A percentile compares a stretch with the other conserved stretches of the same genome.
These are phyloP conservation scores for Circaetus cinerascens DNA, from an alignment of 2,113 vertebrate species.

Conservation along the genomic window DNA sequence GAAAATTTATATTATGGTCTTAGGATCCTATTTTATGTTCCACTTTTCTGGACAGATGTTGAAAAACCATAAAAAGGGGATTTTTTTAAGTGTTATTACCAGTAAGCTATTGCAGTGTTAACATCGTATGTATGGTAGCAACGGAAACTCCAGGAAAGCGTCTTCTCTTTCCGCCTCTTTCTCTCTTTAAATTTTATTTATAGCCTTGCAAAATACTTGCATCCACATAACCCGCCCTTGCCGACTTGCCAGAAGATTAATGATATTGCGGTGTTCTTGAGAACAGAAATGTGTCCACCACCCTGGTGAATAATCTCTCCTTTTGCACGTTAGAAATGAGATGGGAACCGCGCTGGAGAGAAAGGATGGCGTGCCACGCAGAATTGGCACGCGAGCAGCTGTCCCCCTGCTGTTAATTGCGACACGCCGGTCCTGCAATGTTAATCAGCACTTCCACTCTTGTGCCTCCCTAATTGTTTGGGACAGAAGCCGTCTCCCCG, in stretches of 20 bases:
- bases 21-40: slow-evolving; percentile 35
- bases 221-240: slow-evolving; percentile 71
- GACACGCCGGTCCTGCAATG: neutral
- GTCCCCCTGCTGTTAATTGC: slow-evolving; percentile 42
- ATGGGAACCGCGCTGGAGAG: slow-evolving; percentile 37
- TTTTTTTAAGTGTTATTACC: slow-evolving; percentile 56
- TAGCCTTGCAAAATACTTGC: slow-evolving; percentile 73
- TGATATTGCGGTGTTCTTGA: slow-evolving; percentile 70
- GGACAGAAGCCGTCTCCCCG: neutral
- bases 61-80: slow-evolving; percentile 34
- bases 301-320: slow-evolving; percentile 68
- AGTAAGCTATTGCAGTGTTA: slow-evolving; percentile 56
- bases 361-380: slow-evolving; percentile 49
- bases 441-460: slow-evolving; percentile 20
- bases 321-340: slow-evolving; percentile 66
- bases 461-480: neutral
- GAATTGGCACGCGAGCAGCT: slow-evolving; percentile 24
- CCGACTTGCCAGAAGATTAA: slow-evolving; percentile 75
- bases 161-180: slow-evolving; percentile 67
- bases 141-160: slow-evolving; percentile 49
- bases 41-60: slow-evolving; percentile 59
- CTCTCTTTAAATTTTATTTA: slow-evolving; percentile 77
- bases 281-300: slow-evolving; percentile 73
- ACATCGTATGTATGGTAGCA: slow-evolving; percentile 28
- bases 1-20: slow-evolving; percentile 1